Evolutionary conservation across 2,113 vertebrate species (phyloP).

Genomic region (Oceanodroma tethys): DNA sequence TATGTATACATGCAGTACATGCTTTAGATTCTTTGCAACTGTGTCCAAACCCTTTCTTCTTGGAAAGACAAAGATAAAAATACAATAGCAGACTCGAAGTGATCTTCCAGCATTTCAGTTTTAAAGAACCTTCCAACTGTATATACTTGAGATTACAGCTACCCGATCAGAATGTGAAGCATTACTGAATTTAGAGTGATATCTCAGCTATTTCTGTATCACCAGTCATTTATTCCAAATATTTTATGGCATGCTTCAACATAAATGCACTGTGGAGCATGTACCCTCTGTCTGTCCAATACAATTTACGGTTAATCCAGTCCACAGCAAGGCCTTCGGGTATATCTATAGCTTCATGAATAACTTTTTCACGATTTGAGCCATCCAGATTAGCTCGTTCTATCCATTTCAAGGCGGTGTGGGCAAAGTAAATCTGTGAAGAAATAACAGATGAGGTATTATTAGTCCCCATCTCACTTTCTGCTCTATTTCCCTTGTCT

Average conservation of each 20-base stretch:
- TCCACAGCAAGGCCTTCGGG: slow-evolving; percentile 87
- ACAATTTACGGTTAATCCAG: slow-evolving; percentile 87
- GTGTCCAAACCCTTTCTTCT: neutral
- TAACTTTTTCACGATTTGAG: slow-evolving; percentile 76
- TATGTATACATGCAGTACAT: neutral
- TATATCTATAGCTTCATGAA: slow-evolving; percentile 70
- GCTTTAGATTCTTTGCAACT: neutral
- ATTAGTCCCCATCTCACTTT: neutral
- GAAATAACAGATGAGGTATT: neutral
- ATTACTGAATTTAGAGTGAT: neutral
- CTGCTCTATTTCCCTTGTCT: neutral
- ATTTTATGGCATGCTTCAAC: neutral
- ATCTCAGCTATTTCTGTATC: slow-evolving; percentile 13
- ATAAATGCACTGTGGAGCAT: neutral
- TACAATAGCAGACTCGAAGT: neutral
- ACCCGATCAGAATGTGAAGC: neutral
- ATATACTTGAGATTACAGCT: neutral
- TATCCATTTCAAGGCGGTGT: slow-evolving; percentile 79
- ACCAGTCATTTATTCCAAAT: slow-evolving; percentile 2
- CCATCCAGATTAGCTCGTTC: slow-evolving; percentile 83
- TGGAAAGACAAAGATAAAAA: slow-evolving; percentile 21
- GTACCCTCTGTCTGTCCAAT: slow-evolving; percentile 91
- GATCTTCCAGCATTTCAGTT: neutral
- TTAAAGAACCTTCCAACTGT: neutral
- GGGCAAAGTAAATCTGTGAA: slow-evolving; percentile 87